Evolutionary conservation across 2,113 vertebrate genomes (phyloP).

Genomic region (Microcebus murinus): DNA sequence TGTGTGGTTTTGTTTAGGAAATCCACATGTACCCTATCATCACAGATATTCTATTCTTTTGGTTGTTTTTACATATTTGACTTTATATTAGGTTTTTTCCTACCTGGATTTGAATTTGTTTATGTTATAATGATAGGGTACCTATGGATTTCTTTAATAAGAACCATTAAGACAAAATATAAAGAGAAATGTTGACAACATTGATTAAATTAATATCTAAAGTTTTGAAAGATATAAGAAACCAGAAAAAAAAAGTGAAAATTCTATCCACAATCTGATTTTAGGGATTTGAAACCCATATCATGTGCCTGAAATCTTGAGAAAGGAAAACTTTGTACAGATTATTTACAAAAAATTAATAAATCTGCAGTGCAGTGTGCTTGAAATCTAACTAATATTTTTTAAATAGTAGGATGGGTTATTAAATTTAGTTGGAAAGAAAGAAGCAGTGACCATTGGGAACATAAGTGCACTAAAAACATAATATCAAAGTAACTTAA

Average conservation of each 20-base stretch:
- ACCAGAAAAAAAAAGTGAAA: background rate
- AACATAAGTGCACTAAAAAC: background rate
- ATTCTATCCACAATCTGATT: background rate
- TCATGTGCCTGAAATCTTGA: background rate
- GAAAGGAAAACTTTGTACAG: background rate
- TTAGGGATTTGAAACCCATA: background rate
- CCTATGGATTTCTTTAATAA: background rate
- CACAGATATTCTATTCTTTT: background rate
- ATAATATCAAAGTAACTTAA: background rate
- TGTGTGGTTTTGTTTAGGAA: background rate
- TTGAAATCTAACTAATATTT: background rate
- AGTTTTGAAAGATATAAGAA: background rate
- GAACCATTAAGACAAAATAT: background rate
- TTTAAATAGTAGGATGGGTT: background rate
- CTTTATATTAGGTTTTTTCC: background rate
- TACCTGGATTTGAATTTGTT: background rate
- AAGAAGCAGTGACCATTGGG: background rate
- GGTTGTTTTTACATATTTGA: background rate
- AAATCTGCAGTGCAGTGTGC: background rate
- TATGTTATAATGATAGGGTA: background rate
- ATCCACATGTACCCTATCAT: background rate
- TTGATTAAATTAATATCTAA: background rate
- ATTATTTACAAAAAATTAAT: background rate
- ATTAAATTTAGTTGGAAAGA: background rate
- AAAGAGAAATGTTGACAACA: background rate